Evolutionary conservation across 2,797 vertebrate genomes (phyloP), one percentile per base, ranked within the genome.

Genomic region (Molossus molossus): DNA sequence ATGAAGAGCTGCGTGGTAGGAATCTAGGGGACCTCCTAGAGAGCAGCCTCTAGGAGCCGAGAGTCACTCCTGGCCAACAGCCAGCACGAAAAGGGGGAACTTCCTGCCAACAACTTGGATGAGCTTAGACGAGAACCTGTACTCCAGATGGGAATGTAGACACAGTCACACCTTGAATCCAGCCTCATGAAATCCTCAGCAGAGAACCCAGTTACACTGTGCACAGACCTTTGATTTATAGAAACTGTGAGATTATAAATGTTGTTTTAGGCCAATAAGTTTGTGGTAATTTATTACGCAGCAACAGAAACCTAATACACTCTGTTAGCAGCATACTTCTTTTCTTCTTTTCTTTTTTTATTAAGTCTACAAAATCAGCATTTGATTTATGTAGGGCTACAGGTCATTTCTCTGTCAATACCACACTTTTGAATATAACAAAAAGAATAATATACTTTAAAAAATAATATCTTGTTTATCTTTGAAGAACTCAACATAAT

Each of bases 401-500:
- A 50, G 33, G 33, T 57, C 81, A 57, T 65, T 82, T 84, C 10
- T 21, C 17, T 69, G 15, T 82, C 40, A 75, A 53, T 33, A 45
- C 21, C 29, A 40, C 2, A 15, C 14, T 79, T 72, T 62, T 5
- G 45, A 62, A 60, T 23, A 25, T 25, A 40, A 40, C 45, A 25
- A 67, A 75, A 70, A 87, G n/a, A 55, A 60, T 9, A 29, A 55
- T 55, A 25, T 7, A 27, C 10, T 27, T 62, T 53, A 76, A 77
- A 88, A 62, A 65, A 29, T 45, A 55, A 3, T 20, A 48, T 82
- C 37, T 55, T 75, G 29, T 65, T 91, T 58, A 25, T 86, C 29
- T 87, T 27, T 87, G 40, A 95, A 60, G 75, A 77, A 60, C 70
- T 95, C 57, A 60, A 14, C 15, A 77, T 27, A 83, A 10, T 33